A percentile compares a stretch with the other conserved stretches of the same genome.
phyloP scores from a whole-genome alignment of 2,797 vertebrate genomes.

The Pitangus sulphuratus region DNA sequence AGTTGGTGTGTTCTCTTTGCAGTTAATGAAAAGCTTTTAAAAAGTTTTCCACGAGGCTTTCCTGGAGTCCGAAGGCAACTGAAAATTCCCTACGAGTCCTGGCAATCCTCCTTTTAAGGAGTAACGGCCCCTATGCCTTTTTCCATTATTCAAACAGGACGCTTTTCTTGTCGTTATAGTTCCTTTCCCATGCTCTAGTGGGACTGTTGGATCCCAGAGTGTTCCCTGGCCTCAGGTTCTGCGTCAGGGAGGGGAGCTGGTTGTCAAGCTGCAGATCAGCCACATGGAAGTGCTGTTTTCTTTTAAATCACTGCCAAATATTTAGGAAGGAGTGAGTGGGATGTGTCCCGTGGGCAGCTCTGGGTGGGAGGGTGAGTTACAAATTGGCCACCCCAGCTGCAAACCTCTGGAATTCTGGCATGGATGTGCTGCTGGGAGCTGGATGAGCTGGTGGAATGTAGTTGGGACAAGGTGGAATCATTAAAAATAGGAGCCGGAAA shows the following conservation, averaged over 20 bases:
- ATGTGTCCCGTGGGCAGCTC: neutral
- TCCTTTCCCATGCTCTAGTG: rapidly evolving
- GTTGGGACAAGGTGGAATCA: neutral
- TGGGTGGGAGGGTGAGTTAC: neutral
- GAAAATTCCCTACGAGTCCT: neutral
- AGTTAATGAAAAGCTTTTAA: rapidly evolving
- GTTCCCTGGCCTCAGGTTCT: rapidly evolving
- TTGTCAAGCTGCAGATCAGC: neutral
- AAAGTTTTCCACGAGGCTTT: neutral
- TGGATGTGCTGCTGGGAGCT: rapidly evolving
- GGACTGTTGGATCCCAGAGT: too few species aligned
- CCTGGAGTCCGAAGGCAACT: rapidly evolving
- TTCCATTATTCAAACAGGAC: neutral
- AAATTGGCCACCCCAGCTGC: neutral
- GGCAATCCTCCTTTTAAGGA: neutral
- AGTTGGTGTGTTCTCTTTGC: neutral
- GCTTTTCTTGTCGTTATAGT: neutral
- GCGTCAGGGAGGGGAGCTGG: neutral
- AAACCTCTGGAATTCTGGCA: neutral
- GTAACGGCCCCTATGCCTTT: neutral
- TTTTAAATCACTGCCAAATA: rapidly evolving
- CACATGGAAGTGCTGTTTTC: rapidly evolving
- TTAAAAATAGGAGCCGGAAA: neutral
- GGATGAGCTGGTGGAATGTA: neutral
- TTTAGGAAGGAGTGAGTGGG: neutral